Conservation (phyloP, 2,797 vertebrate genomes). For the Cirrhinus mrigala region DNA sequence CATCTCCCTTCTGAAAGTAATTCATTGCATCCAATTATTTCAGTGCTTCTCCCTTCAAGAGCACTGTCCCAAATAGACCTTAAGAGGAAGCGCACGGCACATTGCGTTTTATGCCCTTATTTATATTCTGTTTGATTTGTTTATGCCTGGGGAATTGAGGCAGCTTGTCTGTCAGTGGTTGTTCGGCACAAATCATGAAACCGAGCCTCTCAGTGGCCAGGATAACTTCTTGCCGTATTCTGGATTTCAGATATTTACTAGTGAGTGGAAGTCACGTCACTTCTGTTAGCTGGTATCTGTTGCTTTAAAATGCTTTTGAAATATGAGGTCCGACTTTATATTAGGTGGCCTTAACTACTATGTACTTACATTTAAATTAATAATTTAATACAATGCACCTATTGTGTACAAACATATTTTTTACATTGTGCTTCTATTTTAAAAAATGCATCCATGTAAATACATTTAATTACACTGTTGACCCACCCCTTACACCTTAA, state of each 20-base stretch:
- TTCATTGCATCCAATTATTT: slow-evolving; percentile 57
- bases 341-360: too few species aligned
- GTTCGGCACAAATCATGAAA: slow-evolving; percentile 52
- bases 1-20: slow-evolving; percentile 38
- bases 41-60: slow-evolving; percentile 53
- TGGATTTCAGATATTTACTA: slow-evolving; percentile 15
- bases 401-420: too few species aligned
- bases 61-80: slow-evolving; percentile 50
- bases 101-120: slow-evolving; percentile 58
- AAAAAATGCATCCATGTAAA: too few species aligned
- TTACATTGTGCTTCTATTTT: too few species aligned
- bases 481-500: too few species aligned
- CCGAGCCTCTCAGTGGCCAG: slow-evolving; percentile 2
- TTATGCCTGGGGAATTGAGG: slow-evolving; percentile 54
- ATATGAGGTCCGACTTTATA: too few species aligned
- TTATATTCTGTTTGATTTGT: slow-evolving; percentile 63
- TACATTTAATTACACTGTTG: too few species aligned
- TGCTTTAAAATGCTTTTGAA: neutral
- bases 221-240: slow-evolving; percentile 8
- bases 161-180: slow-evolving; percentile 44
- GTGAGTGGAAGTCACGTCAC: neutral
- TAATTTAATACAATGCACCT: too few species aligned
- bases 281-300: neutral
- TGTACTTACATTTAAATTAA: too few species aligned
- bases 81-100: slow-evolving; percentile 36